Percentiles rank a stretch among this genome's conserved stretches.
These are phyloP conservation scores for Laticauda colubrina DNA, from an alignment of 2,113 vertebrate species.

Conservation along the genomic window DNA sequence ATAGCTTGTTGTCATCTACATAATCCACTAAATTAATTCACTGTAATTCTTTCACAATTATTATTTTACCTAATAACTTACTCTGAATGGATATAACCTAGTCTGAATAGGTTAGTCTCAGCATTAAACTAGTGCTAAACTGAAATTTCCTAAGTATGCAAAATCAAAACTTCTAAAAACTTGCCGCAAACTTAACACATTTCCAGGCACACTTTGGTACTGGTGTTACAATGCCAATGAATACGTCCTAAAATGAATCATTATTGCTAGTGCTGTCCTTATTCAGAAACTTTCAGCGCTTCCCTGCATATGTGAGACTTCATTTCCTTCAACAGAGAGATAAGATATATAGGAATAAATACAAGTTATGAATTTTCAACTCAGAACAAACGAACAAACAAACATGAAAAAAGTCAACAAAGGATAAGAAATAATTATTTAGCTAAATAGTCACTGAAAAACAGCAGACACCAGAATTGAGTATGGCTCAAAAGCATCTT, in stretches of 20 bases:
- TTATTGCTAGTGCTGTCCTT: background rate
- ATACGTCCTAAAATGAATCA: background rate
- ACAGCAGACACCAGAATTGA: background rate
- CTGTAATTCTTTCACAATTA: background rate
- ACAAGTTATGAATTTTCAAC: background rate
- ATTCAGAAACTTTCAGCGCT: background rate
- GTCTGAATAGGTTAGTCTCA: background rate
- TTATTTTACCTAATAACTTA: background rate
- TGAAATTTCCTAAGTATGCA: background rate
- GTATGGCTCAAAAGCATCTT: background rate
- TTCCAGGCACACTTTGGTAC: background rate
- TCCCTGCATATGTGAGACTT: background rate
- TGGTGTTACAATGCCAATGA: background rate
- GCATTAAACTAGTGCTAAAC: background rate
- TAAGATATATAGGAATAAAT: background rate
- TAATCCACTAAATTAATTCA: background rate
- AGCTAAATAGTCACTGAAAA: background rate
- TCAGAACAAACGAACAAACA: background rate
- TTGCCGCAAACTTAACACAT: background rate
- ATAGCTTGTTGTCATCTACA: background rate
- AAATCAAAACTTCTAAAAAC: background rate
- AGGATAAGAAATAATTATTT: background rate
- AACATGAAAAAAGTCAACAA: background rate
- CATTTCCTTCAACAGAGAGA: background rate
- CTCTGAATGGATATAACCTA: background rate